phyloP scores from a whole-genome alignment of 2,113 vertebrate genomes.

The Scomber japonicus region DNA sequence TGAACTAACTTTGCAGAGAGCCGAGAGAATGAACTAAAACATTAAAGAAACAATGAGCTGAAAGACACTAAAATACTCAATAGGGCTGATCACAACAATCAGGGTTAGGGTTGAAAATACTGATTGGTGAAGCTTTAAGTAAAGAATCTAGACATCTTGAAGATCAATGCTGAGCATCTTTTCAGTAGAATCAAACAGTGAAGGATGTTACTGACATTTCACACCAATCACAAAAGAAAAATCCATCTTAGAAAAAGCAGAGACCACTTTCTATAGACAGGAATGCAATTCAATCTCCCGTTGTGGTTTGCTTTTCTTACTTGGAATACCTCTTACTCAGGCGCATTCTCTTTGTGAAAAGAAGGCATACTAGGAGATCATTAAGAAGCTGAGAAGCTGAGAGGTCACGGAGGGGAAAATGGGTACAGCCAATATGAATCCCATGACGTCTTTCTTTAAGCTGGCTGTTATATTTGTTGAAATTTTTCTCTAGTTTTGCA shows the following conservation, averaged over 20 bases:
- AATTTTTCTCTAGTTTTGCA: background rate
- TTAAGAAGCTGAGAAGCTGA: conserved; percentile 14
- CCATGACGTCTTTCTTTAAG: conserved; percentile 10
- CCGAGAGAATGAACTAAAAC: too few relatives aligned
- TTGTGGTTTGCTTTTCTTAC: background rate
- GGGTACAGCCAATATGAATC: background rate
- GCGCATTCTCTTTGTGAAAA: background rate
- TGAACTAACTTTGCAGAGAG: too few relatives aligned
- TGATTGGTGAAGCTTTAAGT: too few relatives aligned
- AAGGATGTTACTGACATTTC: too few relatives aligned
- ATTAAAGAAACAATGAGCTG: too few relatives aligned
- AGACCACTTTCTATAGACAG: background rate
- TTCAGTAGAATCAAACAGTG: too few relatives aligned
- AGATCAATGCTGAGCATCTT: too few relatives aligned
- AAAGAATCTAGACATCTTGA: too few relatives aligned
- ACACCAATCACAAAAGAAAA: background rate
- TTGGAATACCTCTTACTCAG: background rate
- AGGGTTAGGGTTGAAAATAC: background rate
- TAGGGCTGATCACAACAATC: too few relatives aligned
- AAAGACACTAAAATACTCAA: too few relatives aligned
- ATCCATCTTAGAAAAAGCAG: background rate
- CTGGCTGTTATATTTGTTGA: background rate
- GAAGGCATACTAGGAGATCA: background rate
- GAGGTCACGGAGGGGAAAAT: background rate
- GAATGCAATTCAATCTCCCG: background rate